Evolutionary conservation across 1,140 invertebrate species (phyloP).

Genomic region (Drosophila quadrilineata): DNA sequence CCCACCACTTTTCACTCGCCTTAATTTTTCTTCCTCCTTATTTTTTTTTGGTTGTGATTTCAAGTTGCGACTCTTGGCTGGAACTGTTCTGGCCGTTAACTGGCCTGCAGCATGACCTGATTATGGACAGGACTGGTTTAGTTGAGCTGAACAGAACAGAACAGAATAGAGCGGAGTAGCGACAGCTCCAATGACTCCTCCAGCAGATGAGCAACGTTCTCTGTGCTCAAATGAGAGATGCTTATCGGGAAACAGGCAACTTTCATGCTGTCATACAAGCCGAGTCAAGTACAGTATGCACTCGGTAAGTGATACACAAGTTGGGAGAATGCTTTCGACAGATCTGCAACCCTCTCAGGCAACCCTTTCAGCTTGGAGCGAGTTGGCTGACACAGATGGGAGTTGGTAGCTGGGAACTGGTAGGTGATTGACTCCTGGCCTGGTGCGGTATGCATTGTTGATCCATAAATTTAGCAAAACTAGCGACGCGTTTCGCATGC

Average conservation of each 20-base stretch:
- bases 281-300: not conserved
- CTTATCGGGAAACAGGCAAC: not conserved
- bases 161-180: too few species aligned
- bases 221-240: not conserved
- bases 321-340: not conserved
- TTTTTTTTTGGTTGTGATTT: conserved; percentile 4
- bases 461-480: conserved; percentile 71
- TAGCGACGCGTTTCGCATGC: conserved; percentile 17
- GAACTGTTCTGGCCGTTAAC: conserved; percentile 39
- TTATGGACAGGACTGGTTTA: conserved; percentile 73
- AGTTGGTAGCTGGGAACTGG: not conserved
- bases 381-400: conserved; percentile 28
- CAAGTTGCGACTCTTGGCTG: too few species aligned
- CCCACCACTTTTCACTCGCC: too few species aligned
- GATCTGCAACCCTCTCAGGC: not conserved
- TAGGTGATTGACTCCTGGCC: conserved; percentile 33
- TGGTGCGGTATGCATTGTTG: conserved; percentile 53
- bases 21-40: too few species aligned
- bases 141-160: not conserved
- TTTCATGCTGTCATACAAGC: too few species aligned
- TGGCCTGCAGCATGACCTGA: conserved; percentile 61
- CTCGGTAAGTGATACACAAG: too few species aligned
- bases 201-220: conserved; percentile 1
- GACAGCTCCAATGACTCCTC: too few species aligned
- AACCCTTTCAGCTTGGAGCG: conserved; percentile 55